Evolutionary conservation across 2,113 vertebrate species (phyloP).

Genomic region (Vulpes vulpes): DNA sequence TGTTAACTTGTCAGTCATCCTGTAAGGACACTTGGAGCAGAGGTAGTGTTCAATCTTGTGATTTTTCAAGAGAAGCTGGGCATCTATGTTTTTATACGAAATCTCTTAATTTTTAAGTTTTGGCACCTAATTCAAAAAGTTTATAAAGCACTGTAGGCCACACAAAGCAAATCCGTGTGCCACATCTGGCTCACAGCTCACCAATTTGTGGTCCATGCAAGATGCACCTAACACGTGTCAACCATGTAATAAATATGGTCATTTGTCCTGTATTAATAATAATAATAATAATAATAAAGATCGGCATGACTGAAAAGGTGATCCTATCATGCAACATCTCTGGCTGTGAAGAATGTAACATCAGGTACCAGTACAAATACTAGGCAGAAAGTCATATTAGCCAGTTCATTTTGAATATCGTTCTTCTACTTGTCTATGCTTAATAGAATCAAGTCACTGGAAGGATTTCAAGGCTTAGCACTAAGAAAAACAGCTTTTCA

Average conservation of each 20-base stretch:
- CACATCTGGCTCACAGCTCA: background rate
- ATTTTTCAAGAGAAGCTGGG: background rate
- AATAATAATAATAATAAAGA: background rate
- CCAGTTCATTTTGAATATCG: background rate
- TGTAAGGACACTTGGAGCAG: background rate
- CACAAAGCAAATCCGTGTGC: background rate
- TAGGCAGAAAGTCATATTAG: background rate
- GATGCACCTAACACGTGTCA: background rate
- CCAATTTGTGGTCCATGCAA: background rate
- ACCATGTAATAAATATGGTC: fast-evolving
- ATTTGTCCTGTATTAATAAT: background rate
- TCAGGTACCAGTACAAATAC: background rate
- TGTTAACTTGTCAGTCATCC: background rate
- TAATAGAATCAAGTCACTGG: background rate
- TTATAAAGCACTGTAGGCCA: background rate
- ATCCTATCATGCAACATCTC: background rate
- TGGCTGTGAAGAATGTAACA: background rate
- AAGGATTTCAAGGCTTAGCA: constrained; percentile 3
- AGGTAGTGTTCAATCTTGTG: background rate
- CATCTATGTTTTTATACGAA: background rate
- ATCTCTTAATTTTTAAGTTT: background rate
- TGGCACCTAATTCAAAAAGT: background rate
- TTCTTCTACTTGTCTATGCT: background rate
- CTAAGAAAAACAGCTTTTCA: background rate
- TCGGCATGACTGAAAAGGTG: background rate